Conservation (phyloP, 2,113 vertebrate species). For the Phrynosoma blainvillii region DNA sequence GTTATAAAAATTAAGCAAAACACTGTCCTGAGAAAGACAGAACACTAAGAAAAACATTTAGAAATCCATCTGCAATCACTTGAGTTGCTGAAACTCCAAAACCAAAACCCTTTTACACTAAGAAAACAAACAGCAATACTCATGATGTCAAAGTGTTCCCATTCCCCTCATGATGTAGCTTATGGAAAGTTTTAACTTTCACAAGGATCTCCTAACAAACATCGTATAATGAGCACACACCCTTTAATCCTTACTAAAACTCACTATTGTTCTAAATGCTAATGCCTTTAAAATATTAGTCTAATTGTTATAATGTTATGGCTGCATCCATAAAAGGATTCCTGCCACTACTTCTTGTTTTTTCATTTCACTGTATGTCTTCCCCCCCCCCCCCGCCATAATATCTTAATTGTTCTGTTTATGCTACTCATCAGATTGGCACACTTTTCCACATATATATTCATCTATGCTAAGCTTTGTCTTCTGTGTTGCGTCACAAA, state of each 20-base stretch:
- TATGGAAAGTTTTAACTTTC: background rate
- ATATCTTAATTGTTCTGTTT: background rate
- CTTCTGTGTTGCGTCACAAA: background rate
- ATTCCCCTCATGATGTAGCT: background rate
- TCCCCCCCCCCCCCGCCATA: background rate
- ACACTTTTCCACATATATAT: fast-evolving
- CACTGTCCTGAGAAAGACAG: background rate
- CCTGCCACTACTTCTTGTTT: fast-evolving
- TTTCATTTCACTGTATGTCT: background rate
- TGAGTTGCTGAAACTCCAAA: background rate
- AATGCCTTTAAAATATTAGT: background rate
- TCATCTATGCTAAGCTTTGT: background rate
- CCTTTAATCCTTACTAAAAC: background rate
- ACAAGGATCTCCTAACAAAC: background rate
- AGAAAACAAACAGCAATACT: background rate
- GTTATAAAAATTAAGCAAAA: background rate
- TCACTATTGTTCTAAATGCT: background rate
- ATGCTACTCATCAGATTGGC: background rate
- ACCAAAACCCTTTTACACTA: background rate
- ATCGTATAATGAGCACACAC: background rate
- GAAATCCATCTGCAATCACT: background rate
- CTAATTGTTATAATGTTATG: background rate
- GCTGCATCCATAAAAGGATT: background rate
- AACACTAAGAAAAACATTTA: background rate
- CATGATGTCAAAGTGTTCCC: background rate